Base-by-base conservation (phyloP, 2,113 vertebrate species). In the Rhinoderma darwinii region DNA sequence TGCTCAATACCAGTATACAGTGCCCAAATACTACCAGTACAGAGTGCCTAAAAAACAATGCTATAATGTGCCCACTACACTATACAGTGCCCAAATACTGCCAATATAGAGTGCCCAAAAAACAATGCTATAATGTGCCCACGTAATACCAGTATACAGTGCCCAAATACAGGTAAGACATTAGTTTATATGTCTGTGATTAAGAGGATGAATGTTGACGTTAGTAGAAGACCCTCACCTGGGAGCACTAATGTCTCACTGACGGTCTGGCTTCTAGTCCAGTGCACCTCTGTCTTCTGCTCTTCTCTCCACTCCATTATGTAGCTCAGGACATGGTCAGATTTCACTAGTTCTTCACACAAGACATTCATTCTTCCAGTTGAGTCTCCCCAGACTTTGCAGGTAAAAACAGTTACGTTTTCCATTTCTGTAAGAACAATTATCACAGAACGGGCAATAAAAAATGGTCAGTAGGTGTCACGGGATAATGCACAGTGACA, bases 301-400 rank as follows among this genome's bases (percentile, higher is more conserved):
- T 30, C 47, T 30, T 86, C 37, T 27, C 35, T 86, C 77, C 84
- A 81, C 84, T 86, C 84, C 9, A 59, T 39, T 51, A 81, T 12
- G 8, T 59, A 86, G 18, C 50, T 44, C 47, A 43, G 14, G 12
- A 35, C 7, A 9, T 22, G 7, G 1, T 5, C 22, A n/a, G 47
- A 7, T 12, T 18, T n/a, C n/a, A 35, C 3, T 0, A 1, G 41
- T 8, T 43, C 77, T 20, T 43, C 32, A 15, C 63, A 85, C 18
- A 18, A n/a, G 3, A 85, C 56, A 6, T 18, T 63, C 2, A 85
- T 44, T 9, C 73, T 8, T 50, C 54, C 68, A 27, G 22, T 2
- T 5, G n/a, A 10, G 5, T 85, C 39, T 14, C 37, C 41, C n/a
- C n/a, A 30, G 47, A 43, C 50, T 15, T 7, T 73, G 43, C 51